Evolutionary conservation across 2,113 vertebrate species (phyloP).

Genomic region (Machaerirhynchus nigripectus): DNA sequence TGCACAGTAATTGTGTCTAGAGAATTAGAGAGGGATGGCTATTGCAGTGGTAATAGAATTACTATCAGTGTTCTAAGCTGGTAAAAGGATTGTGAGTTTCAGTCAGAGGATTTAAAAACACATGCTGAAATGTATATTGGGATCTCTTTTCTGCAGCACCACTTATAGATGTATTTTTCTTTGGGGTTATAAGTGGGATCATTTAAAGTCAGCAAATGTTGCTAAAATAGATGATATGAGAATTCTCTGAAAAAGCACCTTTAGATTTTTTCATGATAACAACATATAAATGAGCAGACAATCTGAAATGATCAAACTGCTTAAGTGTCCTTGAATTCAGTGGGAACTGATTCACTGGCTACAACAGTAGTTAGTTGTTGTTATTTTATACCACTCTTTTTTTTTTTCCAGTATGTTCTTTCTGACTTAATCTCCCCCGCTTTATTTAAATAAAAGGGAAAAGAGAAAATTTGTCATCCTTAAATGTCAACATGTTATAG

Average conservation of each 20-base stretch:
- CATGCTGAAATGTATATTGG: slow-evolving; percentile 16
- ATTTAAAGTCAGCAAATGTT: not conserved
- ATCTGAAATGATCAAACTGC: not conserved
- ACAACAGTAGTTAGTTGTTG: not conserved
- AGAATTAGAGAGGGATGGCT: slow-evolving; percentile 60
- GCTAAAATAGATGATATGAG: not conserved
- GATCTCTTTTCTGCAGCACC: not conserved
- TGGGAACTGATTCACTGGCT: not conserved
- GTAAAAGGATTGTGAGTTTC: slow-evolving; percentile 63
- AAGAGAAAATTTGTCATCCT: not conserved
- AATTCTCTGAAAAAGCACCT: not conserved
- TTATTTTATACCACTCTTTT: not conserved
- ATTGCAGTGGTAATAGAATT: slow-evolving; percentile 61
- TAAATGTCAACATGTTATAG: not conserved
- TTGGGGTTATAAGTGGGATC: not conserved
- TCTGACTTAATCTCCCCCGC: not conserved
- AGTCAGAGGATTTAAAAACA: slow-evolving; percentile 62
- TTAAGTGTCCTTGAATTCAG: not conserved
- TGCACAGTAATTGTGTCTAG: slow-evolving; percentile 56
- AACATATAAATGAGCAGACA: not conserved
- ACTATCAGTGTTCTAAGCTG: slow-evolving; percentile 53
- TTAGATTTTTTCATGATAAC: not conserved
- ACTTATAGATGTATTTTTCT: not conserved
- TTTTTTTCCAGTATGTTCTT: not conserved
- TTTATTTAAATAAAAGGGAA: not conserved